phyloP scores from a whole-genome alignment of 1,140 invertebrate genomes.

The Drosophila kanapiae region DNA sequence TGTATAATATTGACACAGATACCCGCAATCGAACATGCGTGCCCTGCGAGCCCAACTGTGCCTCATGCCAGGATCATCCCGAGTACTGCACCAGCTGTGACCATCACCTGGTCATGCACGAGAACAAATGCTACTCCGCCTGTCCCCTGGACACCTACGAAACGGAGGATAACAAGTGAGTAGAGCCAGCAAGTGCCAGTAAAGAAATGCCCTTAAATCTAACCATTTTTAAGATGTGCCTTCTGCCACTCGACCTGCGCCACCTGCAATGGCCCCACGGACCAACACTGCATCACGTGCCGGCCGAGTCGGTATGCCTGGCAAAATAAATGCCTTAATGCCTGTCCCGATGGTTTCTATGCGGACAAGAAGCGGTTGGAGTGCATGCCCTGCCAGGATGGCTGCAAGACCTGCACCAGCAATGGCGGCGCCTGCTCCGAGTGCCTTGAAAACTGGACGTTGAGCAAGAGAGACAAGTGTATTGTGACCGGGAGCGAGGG shows the following conservation, averaged over 20 bases:
- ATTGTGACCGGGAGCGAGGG: conserved; percentile 88
- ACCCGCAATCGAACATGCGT: conserved; percentile 89
- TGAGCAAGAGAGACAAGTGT: conserved; percentile 91
- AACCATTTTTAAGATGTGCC: conserved; percentile 87
- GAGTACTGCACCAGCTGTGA: conserved; percentile 93
- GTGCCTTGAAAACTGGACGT: conserved; percentile 89
- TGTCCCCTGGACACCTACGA: conserved; percentile 93
- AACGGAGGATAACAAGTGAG: conserved; percentile 92
- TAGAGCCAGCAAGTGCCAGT: not conserved
- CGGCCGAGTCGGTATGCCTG: conserved; percentile 88
- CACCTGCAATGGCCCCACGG: conserved; percentile 92
- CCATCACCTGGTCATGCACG: conserved; percentile 92
- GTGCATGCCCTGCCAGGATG: conserved; percentile 90
- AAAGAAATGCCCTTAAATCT: not conserved
- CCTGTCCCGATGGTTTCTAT: conserved; percentile 90
- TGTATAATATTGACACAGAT: conserved; percentile 27
- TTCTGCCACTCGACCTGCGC: conserved; percentile 92
- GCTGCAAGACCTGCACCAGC: conserved; percentile 90
- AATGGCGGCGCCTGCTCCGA: conserved; percentile 88
- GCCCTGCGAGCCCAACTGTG: conserved; percentile 92
- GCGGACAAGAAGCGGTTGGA: conserved; percentile 91
- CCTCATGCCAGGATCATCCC: conserved; percentile 92
- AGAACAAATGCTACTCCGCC: conserved; percentile 91
- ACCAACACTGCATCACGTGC: conserved; percentile 93
- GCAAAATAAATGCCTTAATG: conserved; percentile 88